Evolutionary conservation across 2,113 vertebrate species (phyloP).

Genomic region (Verasper variegatus): DNA sequence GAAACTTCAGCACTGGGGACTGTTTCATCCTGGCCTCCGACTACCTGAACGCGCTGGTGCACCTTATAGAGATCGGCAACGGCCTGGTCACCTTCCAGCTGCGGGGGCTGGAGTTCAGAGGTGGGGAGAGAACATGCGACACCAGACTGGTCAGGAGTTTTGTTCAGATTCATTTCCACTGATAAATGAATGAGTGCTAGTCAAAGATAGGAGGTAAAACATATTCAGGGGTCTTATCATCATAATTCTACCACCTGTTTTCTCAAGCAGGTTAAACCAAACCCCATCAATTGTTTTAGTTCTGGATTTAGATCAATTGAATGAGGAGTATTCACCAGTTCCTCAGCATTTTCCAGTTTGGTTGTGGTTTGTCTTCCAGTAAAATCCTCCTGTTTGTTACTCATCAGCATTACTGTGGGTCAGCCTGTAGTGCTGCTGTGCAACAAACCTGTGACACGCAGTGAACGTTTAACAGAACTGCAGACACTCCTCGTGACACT

Average conservation of each 20-base stretch:
- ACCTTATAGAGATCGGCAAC: slow-evolving; percentile 92
- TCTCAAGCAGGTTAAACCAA: neutral
- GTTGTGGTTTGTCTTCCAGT: slow-evolving; percentile 19
- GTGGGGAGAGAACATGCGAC: slow-evolving; percentile 71
- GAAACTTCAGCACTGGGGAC: slow-evolving; percentile 89
- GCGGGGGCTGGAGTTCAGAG: slow-evolving; percentile 91
- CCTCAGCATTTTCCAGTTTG: neutral
- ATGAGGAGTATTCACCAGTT: neutral
- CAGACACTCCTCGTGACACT: slow-evolving; percentile 9
- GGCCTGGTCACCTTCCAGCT: slow-evolving; percentile 93
- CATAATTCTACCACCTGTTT: neutral
- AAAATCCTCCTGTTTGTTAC: slow-evolving; percentile 8
- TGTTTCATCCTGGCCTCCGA: slow-evolving; percentile 93
- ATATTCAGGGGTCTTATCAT: neutral
- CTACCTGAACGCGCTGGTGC: slow-evolving; percentile 93
- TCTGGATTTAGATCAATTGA: neutral
- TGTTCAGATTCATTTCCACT: too few relatives aligned
- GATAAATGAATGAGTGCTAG: neutral
- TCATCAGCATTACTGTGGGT: slow-evolving; percentile 11
- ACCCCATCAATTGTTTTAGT: neutral
- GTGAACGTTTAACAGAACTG: slow-evolving; percentile 21
- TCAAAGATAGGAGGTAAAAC: too few relatives aligned
- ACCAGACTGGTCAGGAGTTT: neutral
- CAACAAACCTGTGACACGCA: slow-evolving; percentile 24
- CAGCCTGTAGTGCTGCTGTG: neutral